Conservation (phyloP, 2,113 vertebrate genomes). For the Halichoerus grypus region DNA sequence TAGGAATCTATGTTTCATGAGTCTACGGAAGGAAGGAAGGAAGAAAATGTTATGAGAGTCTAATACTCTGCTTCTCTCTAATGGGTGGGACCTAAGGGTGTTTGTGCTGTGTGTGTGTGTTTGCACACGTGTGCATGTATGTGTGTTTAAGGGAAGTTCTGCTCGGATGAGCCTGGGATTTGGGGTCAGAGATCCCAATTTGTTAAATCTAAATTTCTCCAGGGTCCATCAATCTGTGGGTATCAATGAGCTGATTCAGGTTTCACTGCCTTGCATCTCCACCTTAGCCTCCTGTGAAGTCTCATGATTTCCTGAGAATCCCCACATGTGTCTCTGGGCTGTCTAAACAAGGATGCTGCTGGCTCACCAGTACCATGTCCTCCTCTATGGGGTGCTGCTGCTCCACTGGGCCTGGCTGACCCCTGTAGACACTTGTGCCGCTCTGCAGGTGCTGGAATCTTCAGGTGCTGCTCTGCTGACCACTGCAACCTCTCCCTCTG, state of each 20-base stretch:
- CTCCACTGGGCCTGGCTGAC: neutral
- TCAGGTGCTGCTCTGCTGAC: neutral
- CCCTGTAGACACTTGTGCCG: neutral
- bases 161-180: neutral
- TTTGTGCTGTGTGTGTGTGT: neutral
- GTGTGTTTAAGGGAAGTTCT: constrained; percentile 20
- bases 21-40: neutral
- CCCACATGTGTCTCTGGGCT: neutral
- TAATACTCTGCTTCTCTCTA: constrained; percentile 15
- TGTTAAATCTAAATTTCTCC: constrained; percentile 12
- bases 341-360: neutral
- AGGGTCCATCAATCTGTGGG: neutral
- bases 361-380: neutral
- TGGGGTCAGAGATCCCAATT: neutral
- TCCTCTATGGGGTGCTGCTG: constrained; percentile 56
- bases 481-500: neutral
- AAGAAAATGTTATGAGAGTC: neutral
- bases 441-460: neutral
- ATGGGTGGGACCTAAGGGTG: neutral
- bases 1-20: neutral
- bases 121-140: neutral
- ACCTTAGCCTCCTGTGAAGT: neutral
- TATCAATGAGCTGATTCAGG: neutral
- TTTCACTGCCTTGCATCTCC: neutral
- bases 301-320: neutral